A percentile compares a stretch with the other conserved stretches of the same genome.
Conservation (phyloP, 2,797 vertebrate species). For the Chanos chanos region DNA sequence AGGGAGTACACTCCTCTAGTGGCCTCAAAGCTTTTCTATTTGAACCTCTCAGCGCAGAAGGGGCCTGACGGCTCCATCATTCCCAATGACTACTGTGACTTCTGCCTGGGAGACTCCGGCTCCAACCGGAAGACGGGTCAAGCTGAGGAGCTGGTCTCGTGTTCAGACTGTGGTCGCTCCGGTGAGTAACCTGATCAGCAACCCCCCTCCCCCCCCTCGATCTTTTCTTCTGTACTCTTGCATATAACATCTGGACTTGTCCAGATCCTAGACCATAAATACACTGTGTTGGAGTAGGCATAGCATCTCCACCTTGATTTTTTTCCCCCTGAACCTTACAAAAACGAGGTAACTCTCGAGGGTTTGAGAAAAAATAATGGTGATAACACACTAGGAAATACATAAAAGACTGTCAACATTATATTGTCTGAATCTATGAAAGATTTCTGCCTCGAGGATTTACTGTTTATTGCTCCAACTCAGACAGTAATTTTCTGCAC, state of each 20-base stretch:
- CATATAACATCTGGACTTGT: slow-evolving; percentile 6
- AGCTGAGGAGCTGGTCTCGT: slow-evolving; percentile 94
- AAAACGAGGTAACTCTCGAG: neutral
- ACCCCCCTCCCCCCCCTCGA: too few species aligned
- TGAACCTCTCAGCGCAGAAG: slow-evolving; percentile 83
- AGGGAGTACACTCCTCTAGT: neutral
- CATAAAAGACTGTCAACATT: too few species aligned
- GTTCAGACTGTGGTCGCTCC: slow-evolving; percentile 96
- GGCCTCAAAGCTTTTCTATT: slow-evolving; percentile 18
- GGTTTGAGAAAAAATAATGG: neutral
- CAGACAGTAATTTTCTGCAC: too few species aligned
- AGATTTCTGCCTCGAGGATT: too few species aligned
- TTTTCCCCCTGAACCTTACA: neutral
- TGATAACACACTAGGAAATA: too few species aligned
- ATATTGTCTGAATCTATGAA: too few species aligned
- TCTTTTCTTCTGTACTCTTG: neutral
- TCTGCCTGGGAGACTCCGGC: slow-evolving; percentile 93
- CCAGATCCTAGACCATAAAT: slow-evolving; percentile 9
- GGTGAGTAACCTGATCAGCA: too few species aligned
- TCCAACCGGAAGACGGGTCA: slow-evolving; percentile 96
- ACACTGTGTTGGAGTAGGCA: slow-evolving; percentile 12
- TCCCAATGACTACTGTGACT: slow-evolving; percentile 99
- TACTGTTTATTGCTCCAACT: too few species aligned
- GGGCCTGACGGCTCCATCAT: slow-evolving; percentile 87
- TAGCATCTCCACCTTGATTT: slow-evolving; percentile 4